Conservation (phyloP, 2,888 invertebrate genomes). For the Cryptus viduatorius region DNA sequence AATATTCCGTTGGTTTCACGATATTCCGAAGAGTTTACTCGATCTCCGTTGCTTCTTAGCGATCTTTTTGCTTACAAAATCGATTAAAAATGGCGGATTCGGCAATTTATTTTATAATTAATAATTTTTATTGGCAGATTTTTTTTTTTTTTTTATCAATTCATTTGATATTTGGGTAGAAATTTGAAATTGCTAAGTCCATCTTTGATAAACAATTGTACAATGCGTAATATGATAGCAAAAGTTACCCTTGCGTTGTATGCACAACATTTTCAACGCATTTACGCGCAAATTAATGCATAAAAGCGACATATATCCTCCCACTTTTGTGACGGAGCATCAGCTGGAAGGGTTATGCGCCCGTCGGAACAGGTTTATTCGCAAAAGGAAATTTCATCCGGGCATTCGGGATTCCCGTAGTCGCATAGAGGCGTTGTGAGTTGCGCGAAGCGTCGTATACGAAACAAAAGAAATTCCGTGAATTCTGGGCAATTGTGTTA, state of each 20-base stretch:
- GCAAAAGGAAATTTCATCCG: constrained; percentile 46
- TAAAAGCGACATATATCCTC: constrained; percentile 7
- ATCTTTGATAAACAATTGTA: constrained; percentile 5
- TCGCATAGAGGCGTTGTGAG: constrained; percentile 1
- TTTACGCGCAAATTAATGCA: constrained; percentile 13
- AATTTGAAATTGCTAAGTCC: not conserved
- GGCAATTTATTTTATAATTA: not conserved
- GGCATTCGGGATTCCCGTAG: constrained; percentile 45
- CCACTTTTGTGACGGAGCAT: not conserved
- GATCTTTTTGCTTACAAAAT: not conserved
- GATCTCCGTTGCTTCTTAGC: not conserved
- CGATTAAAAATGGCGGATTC: not conserved
- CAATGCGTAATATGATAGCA: not conserved
- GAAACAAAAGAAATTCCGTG: constrained; percentile 66
- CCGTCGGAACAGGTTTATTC: constrained; percentile 35
- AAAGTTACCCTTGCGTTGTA: constrained; percentile 17
- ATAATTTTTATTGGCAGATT: not conserved
- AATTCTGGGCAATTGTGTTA: constrained; percentile 66
- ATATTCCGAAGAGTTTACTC: not conserved
- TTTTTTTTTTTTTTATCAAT: not conserved
- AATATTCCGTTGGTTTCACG: not conserved
- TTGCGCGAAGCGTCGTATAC: constrained; percentile 9
- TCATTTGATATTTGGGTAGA: not conserved
- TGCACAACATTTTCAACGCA: constrained; percentile 1
- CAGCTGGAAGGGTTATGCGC: constrained; percentile 19